Evolutionary conservation across 2,113 vertebrate species (phyloP), one percentile per base, ranked within the genome.

Genomic region (Gila orcuttii): DNA sequence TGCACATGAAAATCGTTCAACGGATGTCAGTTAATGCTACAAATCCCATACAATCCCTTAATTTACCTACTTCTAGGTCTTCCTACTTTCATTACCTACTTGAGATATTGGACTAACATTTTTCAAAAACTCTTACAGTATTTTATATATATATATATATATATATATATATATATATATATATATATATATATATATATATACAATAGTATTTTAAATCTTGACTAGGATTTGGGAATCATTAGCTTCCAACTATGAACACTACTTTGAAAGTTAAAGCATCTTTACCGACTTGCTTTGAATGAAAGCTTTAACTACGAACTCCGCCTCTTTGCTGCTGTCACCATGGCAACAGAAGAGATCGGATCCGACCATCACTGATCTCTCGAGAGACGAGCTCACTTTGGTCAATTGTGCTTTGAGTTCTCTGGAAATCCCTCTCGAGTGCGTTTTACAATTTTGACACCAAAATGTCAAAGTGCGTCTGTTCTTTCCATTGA

Each of bases 321-420:
- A 76, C 87, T 88, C 85, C 87, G 85, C 78, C 86, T 62, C 74
- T 83, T 87, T 79, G 21, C 42, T 79, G 64, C 64, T 55, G 42
- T 90, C 66, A 64, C 84, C 80, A 89, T 87, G 86, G 82, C 77
- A 86, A 90, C 89, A 25, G 33, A 23, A 78, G 66, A 84, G n/a
- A 21, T 2, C 79, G 79, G 59, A 57, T 74, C 52, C 74, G 52
- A 21, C n/a, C 52, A 75, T 55, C 50, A 6, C 57, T 23, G 10
- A 57, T 80, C 68, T n/a, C 68, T 80, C 13, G 31, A 84, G 57
- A 75, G 33, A 76, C n/a, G 13, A 75, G 31, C 77, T 83, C 57
- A 62, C 31, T 52, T 66, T 33, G 71, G 42, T 47, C 66, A 50
- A 23, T 28, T 19, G 15, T 79, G 82, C 25, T 33, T 68, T 4